phyloP scores from a whole-genome alignment of 2,888 invertebrate genomes.

The Malthinus seriepunctatus region DNA sequence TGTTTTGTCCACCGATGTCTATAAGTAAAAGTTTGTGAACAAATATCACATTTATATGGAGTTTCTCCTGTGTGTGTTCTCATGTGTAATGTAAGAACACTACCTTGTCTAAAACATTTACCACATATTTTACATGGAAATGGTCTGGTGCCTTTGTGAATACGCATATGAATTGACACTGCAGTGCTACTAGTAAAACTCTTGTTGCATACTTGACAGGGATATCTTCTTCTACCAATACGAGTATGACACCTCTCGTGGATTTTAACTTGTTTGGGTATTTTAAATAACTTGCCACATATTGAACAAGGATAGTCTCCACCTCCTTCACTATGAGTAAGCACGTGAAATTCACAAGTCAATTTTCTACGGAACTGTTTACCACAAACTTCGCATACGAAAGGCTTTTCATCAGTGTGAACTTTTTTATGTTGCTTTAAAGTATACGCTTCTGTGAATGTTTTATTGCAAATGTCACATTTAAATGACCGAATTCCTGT shows the following conservation, averaged over 20 bases:
- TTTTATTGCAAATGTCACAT: slow-evolving; percentile 15
- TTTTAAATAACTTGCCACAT: slow-evolving; percentile 22
- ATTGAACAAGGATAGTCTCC: slow-evolving; percentile 23
- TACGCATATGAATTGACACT: slow-evolving; percentile 23
- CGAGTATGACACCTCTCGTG: slow-evolving; percentile 26
- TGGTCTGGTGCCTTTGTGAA: slow-evolving; percentile 26
- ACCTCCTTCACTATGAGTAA: slow-evolving; percentile 14
- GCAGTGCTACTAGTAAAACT: slow-evolving; percentile 16
- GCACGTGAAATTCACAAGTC: slow-evolving; percentile 7
- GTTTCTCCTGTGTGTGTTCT: slow-evolving; percentile 29
- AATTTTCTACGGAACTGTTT: slow-evolving; percentile 2
- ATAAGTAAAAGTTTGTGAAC: slow-evolving; percentile 26
- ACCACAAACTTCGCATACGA: slow-evolving; percentile 24
- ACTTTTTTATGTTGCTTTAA: slow-evolving; percentile 22
- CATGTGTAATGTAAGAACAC: slow-evolving; percentile 26
- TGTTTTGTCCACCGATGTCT: slow-evolving; percentile 31
- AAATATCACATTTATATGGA: slow-evolving; percentile 28
- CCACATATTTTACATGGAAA: slow-evolving; percentile 27
- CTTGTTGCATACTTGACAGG: slow-evolving; percentile 16
- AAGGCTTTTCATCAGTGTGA: slow-evolving; percentile 25
- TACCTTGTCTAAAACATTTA: slow-evolving; percentile 25
- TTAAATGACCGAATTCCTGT: slow-evolving; percentile 20
- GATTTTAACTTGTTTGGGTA: slow-evolving; percentile 9
- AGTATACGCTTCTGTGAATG: slow-evolving; percentile 12
- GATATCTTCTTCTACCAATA: slow-evolving; percentile 20